Evolutionary conservation across 1,140 invertebrate genomes (phyloP), one percentile per base, ranked within the genome.

Genomic region (Lepidurus arcticus): DNA sequence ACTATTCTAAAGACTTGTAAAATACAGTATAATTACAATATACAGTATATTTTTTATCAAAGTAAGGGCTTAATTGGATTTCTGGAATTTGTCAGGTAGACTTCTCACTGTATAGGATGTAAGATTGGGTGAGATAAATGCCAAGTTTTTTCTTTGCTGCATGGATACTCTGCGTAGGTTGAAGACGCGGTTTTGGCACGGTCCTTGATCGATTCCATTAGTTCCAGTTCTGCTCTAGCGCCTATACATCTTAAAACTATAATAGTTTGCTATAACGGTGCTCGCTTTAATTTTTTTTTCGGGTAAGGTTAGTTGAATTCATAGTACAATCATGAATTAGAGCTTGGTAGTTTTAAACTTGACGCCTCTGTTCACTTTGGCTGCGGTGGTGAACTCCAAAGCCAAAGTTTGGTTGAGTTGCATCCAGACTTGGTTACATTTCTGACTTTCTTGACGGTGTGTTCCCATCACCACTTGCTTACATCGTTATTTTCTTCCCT

Each of bases 131-230:
- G 53, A 9, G 21, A 7, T 65, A 21, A 34, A 65, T 65, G 53
- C 4, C 16, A 21, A 13, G 21, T 65, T 65, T 65, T 65, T 65
- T 65, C 53, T 65, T 65, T 65, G 16, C 53, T 65, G 6, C 53
- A 21, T 65, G 53, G 53, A 65, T 65, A 21, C 53, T 65, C 53
- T 65, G 53, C 53, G n/a, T 65, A 65, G 53, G 53, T 21, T 21
- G 53, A 65, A 65, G 53, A 65, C 53, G 21, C 53, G 8, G 34
- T 34, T 34, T 34, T 34, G 53, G 16, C 45, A 47, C 45, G 45
- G 45, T 47, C 53, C 53, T 65, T 65, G 53, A 65, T 65, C 53
- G 53, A 65, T 65, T 65, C 53, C 13, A 65, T 65, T 65, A n/a
- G 53, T 65, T 21, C 53, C 53, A 65, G 53, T 65, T 65, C 53